These are phyloP conservation scores for Melieria picta DNA, from an alignment of 2,888 invertebrate genomes.

Conservation along the genomic window DNA sequence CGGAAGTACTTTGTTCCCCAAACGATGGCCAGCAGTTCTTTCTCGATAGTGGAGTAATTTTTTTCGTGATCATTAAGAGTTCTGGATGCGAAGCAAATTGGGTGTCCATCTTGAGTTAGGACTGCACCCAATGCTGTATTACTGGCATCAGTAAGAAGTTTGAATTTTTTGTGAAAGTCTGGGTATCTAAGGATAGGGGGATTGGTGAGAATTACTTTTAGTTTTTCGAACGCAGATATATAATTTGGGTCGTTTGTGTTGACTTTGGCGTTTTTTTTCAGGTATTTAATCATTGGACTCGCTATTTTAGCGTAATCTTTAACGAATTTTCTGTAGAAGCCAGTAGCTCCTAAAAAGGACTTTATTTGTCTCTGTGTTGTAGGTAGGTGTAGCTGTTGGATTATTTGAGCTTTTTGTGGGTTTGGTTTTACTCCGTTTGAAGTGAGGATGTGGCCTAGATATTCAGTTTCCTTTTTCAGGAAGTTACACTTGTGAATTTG, in stretches of 20 bases:
- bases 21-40: neutral
- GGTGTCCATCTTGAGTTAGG: conserved; percentile 13
- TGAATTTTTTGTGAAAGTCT: conserved; percentile 9
- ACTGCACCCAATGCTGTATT: conserved; percentile 20
- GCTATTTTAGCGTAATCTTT: neutral
- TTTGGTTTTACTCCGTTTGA: neutral
- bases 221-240: neutral
- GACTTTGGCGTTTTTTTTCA: neutral
- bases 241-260: conserved; percentile 4
- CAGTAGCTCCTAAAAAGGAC: conserved; percentile 3
- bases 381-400: neutral
- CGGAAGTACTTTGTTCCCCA: neutral
- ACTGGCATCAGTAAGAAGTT: conserved; percentile 10
- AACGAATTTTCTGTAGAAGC: conserved; percentile 10
- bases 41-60: conserved; percentile 1
- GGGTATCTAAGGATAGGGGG: neutral
- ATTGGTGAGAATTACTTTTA: neutral
- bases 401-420: neutral
- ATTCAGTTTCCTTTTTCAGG: neutral
- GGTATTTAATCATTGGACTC: neutral
- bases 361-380: neutral
- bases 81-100: neutral
- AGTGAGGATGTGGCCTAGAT: neutral
- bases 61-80: conserved; percentile 11
- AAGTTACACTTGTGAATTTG: neutral